Conservation (phyloP, 2,888 invertebrate genomes). For the Drosophila mulleri region DNA sequence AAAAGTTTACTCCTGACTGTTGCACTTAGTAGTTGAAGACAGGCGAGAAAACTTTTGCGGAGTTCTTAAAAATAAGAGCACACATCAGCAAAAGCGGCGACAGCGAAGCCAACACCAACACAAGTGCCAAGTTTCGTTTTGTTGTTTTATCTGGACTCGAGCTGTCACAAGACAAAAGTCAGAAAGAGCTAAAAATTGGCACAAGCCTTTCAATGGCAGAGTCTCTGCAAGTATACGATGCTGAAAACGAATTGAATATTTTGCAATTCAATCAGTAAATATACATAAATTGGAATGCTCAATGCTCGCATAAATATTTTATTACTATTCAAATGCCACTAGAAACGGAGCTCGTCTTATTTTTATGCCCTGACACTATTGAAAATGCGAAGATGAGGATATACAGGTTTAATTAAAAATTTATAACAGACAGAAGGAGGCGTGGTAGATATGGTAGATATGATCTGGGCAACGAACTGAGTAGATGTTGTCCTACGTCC, state of each 20-base stretch:
- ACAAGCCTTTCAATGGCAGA: conserved; percentile 24
- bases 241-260: neutral
- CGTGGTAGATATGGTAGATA: too few species aligned
- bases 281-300: neutral
- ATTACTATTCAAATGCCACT: conserved; percentile 1
- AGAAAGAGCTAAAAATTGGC: conserved; percentile 6
- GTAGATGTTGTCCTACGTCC: too few species aligned
- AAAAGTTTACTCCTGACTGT: conserved; percentile 50
- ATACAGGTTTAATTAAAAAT: too few species aligned
- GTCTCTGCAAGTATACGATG: neutral
- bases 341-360: neutral
- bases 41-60: conserved; percentile 41
- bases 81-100: conserved; percentile 40
- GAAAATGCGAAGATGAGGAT: neutral
- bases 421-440: too few species aligned
- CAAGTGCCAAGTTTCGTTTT: conserved; percentile 37
- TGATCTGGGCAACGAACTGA: too few species aligned
- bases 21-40: conserved; percentile 59
- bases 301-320: conserved; percentile 3
- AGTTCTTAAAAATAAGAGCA: conserved; percentile 40
- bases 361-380: neutral
- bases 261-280: conserved; percentile 1
- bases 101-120: conserved; percentile 4
- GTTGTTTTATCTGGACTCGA: conserved; percentile 32
- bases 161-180: conserved; percentile 32